Evolutionary conservation across 1,140 invertebrate genomes (phyloP), one percentile per base, ranked within the genome.

Genomic region (Melipona quadrifasciata): DNA sequence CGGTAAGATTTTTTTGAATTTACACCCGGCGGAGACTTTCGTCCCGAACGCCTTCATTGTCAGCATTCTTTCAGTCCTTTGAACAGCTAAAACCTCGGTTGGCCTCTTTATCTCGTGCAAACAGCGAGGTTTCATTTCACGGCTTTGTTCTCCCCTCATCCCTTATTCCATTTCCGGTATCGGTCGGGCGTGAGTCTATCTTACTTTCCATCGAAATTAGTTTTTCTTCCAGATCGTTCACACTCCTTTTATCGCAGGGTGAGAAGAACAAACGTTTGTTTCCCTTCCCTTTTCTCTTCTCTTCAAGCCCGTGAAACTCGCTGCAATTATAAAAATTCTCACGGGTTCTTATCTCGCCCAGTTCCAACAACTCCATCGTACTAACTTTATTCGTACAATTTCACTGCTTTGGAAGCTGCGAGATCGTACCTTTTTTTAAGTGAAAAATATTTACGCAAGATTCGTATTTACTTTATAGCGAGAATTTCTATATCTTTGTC

Each of bases 181-280:
- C 82, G 55, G 21, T 17, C 75, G 57, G 53, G 55, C 31, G 75
- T 64, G 39, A 27, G 53, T 83, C 57, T 78, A 61, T 47, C 67
- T 79, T 53, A 64, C 82, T 84, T 84, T 84, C 82, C 82, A 84
- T 84, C 75, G 75, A 84, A 84, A 84, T 84, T 84, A 84, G 75
- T 79, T 84, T 84, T 82, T 58, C 67, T 55, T 61, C 55, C 10
- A 16, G 68, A 82, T 70, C 24, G 55, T 53, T 70, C 39, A 19
- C 82, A n/a, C 75, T 24, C 57, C 19, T 5, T 47, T 21, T 6
- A 16, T 6, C 17, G 5, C 16, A 19, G 6, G 76, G 27, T 34
- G 77, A 53, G 77, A 68, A 79, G 68, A 79, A 53, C n/a, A 79
- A 79, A 79, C 10, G 77, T 79, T 55, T 68, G 53, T 68, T 79